Evolutionary conservation across 2,888 invertebrate genomes (phyloP), one percentile per base, ranked within the genome.

Genomic region (Chaetogeoica ovagalla): DNA sequence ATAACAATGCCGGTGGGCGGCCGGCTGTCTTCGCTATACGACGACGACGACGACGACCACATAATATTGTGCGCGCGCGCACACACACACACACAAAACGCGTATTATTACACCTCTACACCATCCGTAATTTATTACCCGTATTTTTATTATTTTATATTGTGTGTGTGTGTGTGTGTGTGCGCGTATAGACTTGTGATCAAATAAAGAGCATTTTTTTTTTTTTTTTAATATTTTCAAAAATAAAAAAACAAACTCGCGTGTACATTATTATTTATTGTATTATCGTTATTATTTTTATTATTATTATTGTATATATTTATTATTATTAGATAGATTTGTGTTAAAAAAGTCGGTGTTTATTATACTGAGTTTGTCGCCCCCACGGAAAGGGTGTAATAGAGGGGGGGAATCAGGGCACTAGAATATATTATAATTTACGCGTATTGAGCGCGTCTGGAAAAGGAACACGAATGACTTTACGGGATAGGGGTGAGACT

Each of bases 91-190:
- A n/a, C n/a, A 43, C 19, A 2, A 17, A 55, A 55, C 39, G 15
- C 6, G 5, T 39, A 52, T 52, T 11, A 52, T 52, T 52, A 52
- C 15, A 19, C 55, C 55, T 23, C 48, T 52, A 60, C 77, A 77
- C 77, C 77, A 70, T 62, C 62, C 17, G 70, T 77, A 70, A 77
- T 77, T 77, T 77, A 77, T 77, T 77, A 70, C 77, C 77, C 77
- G 77, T 77, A 77, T 77, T 77, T 70, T 55, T 15, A 68, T 68
- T 52, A 17, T 19, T 48, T 66, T 75, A 23, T 19, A 60, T 19
- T 37, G 30, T 39, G 48, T 37, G 21, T n/a, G 9, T 15, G 30
- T 30, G 30, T 30, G 19, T 21, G 48, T 37, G 21, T n/a, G 9
- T 15, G 30, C 4, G 30, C 4, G 19, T 21, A 30, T 30, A 30